Evolutionary conservation across 2,797 vertebrate species (phyloP).

Genomic region (Poliocrania exsul): DNA sequence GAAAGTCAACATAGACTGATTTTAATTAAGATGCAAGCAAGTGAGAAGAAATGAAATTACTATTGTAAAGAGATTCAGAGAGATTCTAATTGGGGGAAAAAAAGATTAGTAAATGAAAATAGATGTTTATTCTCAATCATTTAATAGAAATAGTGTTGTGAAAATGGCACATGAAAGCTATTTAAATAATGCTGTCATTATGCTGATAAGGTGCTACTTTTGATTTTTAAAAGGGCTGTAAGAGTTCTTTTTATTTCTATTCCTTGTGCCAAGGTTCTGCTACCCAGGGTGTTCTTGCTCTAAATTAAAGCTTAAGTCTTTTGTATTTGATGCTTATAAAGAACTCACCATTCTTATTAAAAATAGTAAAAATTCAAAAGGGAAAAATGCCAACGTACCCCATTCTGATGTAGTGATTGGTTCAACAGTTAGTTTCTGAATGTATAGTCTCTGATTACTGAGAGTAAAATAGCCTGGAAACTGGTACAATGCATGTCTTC

Average conservation of each 20-base stretch:
- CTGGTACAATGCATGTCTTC: background rate
- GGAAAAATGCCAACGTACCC: background rate
- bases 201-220: conserved; percentile 43
- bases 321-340: conserved; percentile 18
- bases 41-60: conserved; percentile 47
- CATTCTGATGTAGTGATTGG: background rate
- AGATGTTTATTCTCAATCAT: conserved; percentile 46
- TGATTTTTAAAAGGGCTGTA: conserved; percentile 18
- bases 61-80: conserved; percentile 20
- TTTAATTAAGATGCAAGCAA: conserved; percentile 72
- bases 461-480: background rate
- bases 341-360: background rate
- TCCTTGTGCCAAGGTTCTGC: background rate
- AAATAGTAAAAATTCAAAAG: conserved; percentile 9
- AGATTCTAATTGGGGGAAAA: conserved; percentile 41
- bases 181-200: conserved; percentile 25
- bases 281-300: background rate
- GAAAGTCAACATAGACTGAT: conserved; percentile 50
- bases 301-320: conserved; percentile 32
- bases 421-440: conserved; percentile 12
- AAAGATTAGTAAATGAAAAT: conserved; percentile 43
- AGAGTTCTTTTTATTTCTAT: background rate
- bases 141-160: background rate
- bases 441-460: background rate
- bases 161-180: conserved; percentile 28